Percentiles rank a stretch among this genome's conserved stretches.
Evolutionary conservation across 2,113 vertebrate genomes (phyloP).

Genomic region (Natator depressus): DNA sequence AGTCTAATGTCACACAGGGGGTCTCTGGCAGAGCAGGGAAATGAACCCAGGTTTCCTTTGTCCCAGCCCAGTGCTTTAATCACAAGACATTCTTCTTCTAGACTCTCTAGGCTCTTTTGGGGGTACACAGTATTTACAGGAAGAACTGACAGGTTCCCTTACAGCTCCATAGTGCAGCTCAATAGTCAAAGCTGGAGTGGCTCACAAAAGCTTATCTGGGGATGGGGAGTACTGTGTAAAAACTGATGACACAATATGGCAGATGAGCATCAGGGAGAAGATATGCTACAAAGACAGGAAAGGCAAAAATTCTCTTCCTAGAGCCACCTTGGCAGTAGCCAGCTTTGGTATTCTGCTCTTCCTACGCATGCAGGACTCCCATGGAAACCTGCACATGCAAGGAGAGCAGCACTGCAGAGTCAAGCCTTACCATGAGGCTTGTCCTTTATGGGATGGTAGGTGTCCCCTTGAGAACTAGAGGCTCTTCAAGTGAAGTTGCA

Average conservation of each 20-base stretch:
- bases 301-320: not conserved
- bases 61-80: not conserved
- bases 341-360: not conserved
- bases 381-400: not conserved
- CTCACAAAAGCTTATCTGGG: not conserved
- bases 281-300: not conserved
- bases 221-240: not conserved
- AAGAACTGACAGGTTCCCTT: not conserved
- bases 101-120: not conserved
- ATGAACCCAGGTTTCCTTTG: not conserved
- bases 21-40: not conserved
- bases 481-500: too few species aligned
- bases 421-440: rapidly evolving
- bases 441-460: rapidly evolving
- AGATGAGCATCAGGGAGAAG: not conserved
- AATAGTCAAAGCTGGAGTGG: not conserved
- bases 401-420: rapidly evolving
- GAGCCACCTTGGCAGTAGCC: rapidly evolving
- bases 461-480: not conserved
- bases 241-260: rapidly evolving
- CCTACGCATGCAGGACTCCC: rapidly evolving
- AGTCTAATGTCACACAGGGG: not conserved
- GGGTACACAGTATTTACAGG: not conserved
- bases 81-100: not conserved
- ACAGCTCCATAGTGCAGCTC: rapidly evolving